Evolutionary conservation across 2,888 invertebrate genomes (phyloP), one percentile per base, ranked within the genome.

Genomic region (Melikaiella ostensackeni): DNA sequence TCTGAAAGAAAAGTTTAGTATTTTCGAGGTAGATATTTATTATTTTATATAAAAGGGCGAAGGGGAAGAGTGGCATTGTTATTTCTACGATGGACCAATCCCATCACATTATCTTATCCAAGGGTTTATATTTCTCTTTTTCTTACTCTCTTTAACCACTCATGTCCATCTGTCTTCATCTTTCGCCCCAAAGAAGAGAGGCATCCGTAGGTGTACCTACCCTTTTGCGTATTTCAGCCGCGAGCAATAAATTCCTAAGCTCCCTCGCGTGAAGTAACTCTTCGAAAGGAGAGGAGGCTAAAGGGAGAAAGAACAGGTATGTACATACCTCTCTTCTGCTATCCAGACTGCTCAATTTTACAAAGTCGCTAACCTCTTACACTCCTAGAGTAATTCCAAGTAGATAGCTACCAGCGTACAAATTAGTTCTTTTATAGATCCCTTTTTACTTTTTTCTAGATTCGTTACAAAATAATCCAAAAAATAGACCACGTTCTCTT

Each of bases 181-280:
- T 70, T 70, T 50, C 50, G 70, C 21, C 27, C 27, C 24, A 66
- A 66, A 24, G 24, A 27, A 66, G 42, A 2, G 66, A 66, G 66
- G 46, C 19, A 66, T 66, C 66, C 27, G 27, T 57, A 61, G 27
- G 59, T 57, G 64, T 55, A 61, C 55, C 57, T 66, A 66, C 79
- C 75, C 62, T 81, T 81, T 81, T 78, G 81, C 82, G 82, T 80
- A 83, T 80, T 82, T 83, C 79, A 82, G 79, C 75, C 73, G 79
- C 75, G 66, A 64, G 80, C 80, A 79, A 84, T 84, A 84, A 84
- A 84, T 84, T 82, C 82, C 80, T 80, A 77, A 81, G 81, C 82
- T 84, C 80, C 81, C 81, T 77, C 79, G 78, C 77, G 80, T 77
- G 80, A 80, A 79, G 79, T 81, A 80, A 82, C 77, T 82, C 81